Evolutionary conservation across 2,113 vertebrate genomes (phyloP), one percentile per base, ranked within the genome.

Genomic region (Atrichornis clamosus): DNA sequence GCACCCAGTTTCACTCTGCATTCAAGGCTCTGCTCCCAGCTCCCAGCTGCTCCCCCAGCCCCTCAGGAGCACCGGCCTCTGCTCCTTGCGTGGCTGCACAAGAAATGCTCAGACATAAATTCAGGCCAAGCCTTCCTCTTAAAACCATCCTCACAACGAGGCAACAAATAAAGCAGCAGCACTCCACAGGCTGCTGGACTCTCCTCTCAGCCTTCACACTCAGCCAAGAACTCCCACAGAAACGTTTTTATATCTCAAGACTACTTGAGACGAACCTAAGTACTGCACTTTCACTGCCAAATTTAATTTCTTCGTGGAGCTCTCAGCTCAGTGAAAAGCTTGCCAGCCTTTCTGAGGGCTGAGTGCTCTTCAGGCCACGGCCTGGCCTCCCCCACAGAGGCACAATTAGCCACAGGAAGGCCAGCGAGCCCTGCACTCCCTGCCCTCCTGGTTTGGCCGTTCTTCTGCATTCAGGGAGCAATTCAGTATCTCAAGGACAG

Each of bases 181-280:
- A 8, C 80, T 69, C 52, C 85, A 8, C 65, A 49, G 87, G 82
- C 90, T 64, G 87, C 93, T 72, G 89, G 89, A 50, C 92, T 72
- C 74, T 28, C 33, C 84, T 52, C 83, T 35, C 56, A 85, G 82
- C 90, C 88, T 84, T 75, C 59, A 22, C 35, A 0, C 79, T 55
- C 76, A 90, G 93, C 95, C 95, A 97, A 89, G 52, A 95, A 92
- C 95, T 95, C 95, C 95, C 93, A 95, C 94, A 60, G 96, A 83
- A 95, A 89, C 6, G 5, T 56, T 95, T 92, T 95, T 96, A 84
- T 93, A 86, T 74, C 96, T 97, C 94, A 80, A 97, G 85, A 86
- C 85, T 93, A 46, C 96, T 97, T 84, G 92, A 97, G 94, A 79
- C 91, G 47, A 95, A 84, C 95, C 92, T 55, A 92, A 96, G 91